Evolutionary conservation across 1,140 invertebrate species (phyloP).

Genomic region (Chrysoperla carnea): DNA sequence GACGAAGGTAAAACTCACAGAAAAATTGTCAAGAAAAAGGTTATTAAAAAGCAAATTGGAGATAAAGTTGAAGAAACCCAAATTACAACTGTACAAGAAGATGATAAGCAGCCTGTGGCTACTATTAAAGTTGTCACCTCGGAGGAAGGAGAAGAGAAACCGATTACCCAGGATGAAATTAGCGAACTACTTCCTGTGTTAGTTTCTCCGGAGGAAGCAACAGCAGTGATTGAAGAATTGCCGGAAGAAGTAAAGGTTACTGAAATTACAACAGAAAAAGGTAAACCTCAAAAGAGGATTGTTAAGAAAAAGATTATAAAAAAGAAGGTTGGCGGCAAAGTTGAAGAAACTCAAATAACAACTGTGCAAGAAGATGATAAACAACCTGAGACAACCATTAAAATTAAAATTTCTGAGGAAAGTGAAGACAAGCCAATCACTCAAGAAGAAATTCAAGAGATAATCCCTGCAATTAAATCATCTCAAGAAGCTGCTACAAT

Average conservation of each 20-base stretch:
- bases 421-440: neutral
- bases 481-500: conserved; percentile 1
- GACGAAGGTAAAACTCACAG: conserved; percentile 12
- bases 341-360: conserved; percentile 5
- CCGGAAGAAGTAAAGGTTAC: neutral
- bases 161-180: conserved; percentile 1
- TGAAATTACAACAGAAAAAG: neutral
- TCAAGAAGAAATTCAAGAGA: neutral
- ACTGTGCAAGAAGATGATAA: conserved; percentile 9
- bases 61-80: conserved; percentile 12
- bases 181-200: conserved; percentile 3
- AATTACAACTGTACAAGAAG: conserved; percentile 13
- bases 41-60: conserved; percentile 13
- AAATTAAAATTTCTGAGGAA: neutral
- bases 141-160: conserved; percentile 2
- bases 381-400: conserved; percentile 4
- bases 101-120: conserved; percentile 9
- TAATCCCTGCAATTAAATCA: conserved; percentile 1
- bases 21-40: conserved; percentile 11
- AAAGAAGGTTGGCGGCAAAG: conserved; percentile 2
- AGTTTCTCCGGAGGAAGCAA: conserved; percentile 2
- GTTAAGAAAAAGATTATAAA: conserved; percentile 6
- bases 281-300: neutral
- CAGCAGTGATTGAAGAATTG: conserved; percentile 11
- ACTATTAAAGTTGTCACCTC: conserved; percentile 9